Evolutionary conservation across 2,797 vertebrate genomes (phyloP), one percentile per base, ranked within the genome.

Genomic region (Phrynocephalus guinanensis): DNA sequence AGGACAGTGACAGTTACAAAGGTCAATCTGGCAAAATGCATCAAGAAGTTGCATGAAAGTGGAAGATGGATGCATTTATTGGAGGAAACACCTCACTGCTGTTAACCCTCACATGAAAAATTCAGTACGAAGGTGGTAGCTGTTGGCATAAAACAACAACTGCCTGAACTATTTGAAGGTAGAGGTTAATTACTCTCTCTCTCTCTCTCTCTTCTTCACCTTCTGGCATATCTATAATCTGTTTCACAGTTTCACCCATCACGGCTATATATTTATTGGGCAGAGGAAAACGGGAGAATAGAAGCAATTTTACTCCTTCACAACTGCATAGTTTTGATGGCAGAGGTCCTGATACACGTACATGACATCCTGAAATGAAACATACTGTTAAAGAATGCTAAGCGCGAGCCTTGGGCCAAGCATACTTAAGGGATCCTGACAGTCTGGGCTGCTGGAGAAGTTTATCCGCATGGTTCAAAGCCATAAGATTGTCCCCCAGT

Each of bases 371-470:
- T n/a, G 6, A 79, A 80, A 75, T 24, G n/a, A 75, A 28, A 68
- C 28, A 38, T 76, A 10, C 26, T 38, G 16, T 28, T 38, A 81
- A 68, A 63, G 16, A 38, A 75, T 33, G 26, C 3, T 38, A 91
- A 81, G 87, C 63, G 71, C 85, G 84, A 0, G 3, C 81, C 13
- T 44, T 5, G 67, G 22, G 22, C n/a, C 48, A 91, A 83, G 96
- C 98, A 98, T 97, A 99, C 99, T 99, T 99, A 60, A 99, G 98
- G 60, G 99, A 99, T 87, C 99, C 99, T 0, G 98, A 99, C 88
- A 99, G 97, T 94, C 99, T 99, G 72, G 98, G 96, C 93, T 99
- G 99, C 96, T 99, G 98, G 87, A 99, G 97, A 88, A 99, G 98
- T 91, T 99, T 99, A 91, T 99, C 98, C 70, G 99, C 98, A 0